phyloP scores from a whole-genome alignment of 2,888 invertebrate genomes.

The Eueremaeus valkanovi region DNA sequence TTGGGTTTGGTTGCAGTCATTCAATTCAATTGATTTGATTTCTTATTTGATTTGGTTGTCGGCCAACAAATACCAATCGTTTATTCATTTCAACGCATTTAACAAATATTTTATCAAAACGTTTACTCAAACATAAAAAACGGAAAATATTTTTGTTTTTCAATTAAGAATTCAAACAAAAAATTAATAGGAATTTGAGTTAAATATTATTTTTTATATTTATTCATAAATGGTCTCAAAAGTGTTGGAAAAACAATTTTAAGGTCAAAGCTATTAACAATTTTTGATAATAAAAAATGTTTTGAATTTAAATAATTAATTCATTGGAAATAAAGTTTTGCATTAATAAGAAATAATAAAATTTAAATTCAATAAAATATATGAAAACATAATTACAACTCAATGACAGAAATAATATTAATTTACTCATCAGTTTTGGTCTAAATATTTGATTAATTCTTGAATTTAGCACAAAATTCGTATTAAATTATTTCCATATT shows the following conservation, averaged over 20 bases:
- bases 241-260: background rate
- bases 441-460: conserved; percentile 26
- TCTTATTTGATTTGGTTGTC: conserved; percentile 7
- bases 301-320: background rate
- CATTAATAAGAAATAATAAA: no score
- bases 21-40: background rate
- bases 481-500: background rate
- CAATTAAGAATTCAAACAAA: background rate
- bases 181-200: background rate
- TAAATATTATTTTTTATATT: background rate
- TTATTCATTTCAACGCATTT: background rate
- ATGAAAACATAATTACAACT: no score
- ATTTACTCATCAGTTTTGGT: conserved; percentile 18
- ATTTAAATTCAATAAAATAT: no score
- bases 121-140: background rate
- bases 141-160: background rate
- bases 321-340: no score
- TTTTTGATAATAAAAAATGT: background rate
- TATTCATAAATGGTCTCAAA: background rate
- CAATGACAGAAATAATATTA: background rate
- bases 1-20: background rate
- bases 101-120: background rate
- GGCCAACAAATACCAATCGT: background rate
- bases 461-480: background rate
- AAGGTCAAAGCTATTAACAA: conserved; percentile 6